phyloP scores from a whole-genome alignment of 2,888 invertebrate species.

The Stenotaenia linearis region DNA sequence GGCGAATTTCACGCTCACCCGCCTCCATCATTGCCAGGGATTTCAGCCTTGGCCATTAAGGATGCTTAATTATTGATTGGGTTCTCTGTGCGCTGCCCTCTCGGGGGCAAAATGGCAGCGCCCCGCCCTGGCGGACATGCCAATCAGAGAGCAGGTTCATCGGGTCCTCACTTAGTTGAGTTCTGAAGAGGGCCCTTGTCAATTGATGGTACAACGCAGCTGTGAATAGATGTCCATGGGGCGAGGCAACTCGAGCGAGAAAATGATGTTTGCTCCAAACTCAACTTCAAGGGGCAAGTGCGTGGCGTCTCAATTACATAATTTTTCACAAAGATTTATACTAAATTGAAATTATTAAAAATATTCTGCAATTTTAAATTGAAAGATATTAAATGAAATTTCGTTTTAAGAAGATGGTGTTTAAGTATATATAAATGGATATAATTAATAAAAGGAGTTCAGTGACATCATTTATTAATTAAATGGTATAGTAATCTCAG shows the following conservation, averaged over 20 bases:
- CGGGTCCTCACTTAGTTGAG: conserved; percentile 16
- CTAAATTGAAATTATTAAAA: not conserved
- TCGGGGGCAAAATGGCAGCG: conserved; percentile 26
- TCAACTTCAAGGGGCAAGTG: conserved; percentile 5
- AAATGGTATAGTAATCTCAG: not conserved
- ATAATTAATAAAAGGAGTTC: not conserved
- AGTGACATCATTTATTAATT: not conserved
- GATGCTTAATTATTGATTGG: conserved; percentile 19
- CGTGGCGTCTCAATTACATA: not conserved
- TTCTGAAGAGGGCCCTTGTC: conserved; percentile 26
- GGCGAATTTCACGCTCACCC: conserved; percentile 24
- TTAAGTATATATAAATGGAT: no score
- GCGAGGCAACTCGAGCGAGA: conserved; percentile 16
- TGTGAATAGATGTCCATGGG: conserved; percentile 1
- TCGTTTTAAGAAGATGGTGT: not conserved
- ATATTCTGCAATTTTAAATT: not conserved
- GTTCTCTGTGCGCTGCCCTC: conserved; percentile 2
- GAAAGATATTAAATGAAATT: not conserved
- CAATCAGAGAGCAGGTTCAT: conserved; percentile 24
- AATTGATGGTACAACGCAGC: conserved; percentile 24
- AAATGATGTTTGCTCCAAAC: conserved; percentile 26
- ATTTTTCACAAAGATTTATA: not conserved
- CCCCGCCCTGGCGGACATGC: conserved; percentile 24
- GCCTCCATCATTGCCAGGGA: conserved; percentile 14
- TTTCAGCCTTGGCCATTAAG: conserved; percentile 17